Conservation (phyloP, 2,888 invertebrate species). For the Tryphoninae sp. region DNA sequence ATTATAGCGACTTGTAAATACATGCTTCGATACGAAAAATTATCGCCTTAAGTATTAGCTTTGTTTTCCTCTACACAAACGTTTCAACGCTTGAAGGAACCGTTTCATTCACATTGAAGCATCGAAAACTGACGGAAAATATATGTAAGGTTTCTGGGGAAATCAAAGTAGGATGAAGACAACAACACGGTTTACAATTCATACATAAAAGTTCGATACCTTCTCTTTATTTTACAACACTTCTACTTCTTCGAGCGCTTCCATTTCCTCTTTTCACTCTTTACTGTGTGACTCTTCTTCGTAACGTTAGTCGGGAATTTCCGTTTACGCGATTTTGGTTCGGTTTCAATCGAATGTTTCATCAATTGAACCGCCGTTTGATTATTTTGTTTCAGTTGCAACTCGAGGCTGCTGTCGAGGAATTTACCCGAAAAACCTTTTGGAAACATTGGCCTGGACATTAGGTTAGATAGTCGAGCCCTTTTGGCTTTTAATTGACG, state of each 20-base stretch:
- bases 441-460: constrained; percentile 86
- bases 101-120: no score
- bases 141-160: no score
- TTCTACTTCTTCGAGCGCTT: constrained; percentile 37
- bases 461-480: constrained; percentile 82
- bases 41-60: constrained; percentile 15
- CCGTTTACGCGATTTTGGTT: constrained; percentile 48
- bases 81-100: constrained; percentile 43
- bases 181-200: constrained; percentile 17
- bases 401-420: constrained; percentile 79
- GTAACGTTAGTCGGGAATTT: constrained; percentile 39
- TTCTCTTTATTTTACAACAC: constrained; percentile 3
- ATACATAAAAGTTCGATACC: constrained; percentile 52
- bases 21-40: constrained; percentile 24
- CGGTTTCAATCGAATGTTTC: constrained; percentile 78
- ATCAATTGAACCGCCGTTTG: constrained; percentile 83
- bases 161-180: neutral
- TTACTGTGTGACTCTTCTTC: constrained; percentile 57
- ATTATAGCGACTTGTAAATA: constrained; percentile 58
- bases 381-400: constrained; percentile 72
- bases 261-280: constrained; percentile 49
- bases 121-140: no score
- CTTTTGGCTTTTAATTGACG: constrained; percentile 82
- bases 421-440: constrained; percentile 87
- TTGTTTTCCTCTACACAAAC: constrained; percentile 31